A percentile compares a stretch with the other conserved stretches of the same genome.
Evolutionary conservation across 1,140 invertebrate species (phyloP).

Genomic region (Euwallacea similis): DNA sequence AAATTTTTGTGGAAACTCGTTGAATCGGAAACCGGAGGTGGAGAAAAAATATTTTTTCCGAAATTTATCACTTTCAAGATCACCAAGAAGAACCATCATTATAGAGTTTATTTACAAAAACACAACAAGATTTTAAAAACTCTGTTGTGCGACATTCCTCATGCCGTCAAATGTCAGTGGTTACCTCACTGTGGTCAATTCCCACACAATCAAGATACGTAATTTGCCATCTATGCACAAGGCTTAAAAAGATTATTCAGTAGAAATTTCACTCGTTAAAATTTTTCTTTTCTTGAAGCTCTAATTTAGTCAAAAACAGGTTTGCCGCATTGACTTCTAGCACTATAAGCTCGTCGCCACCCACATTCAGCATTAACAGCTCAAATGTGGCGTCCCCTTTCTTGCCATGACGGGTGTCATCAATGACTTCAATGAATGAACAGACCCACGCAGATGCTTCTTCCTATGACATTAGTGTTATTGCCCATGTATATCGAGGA

Average conservation of each 20-base stretch:
- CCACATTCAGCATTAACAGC: slow-evolving; percentile 7
- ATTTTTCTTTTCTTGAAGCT: no score
- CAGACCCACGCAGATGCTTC: slow-evolving; percentile 21
- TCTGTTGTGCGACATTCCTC: no score
- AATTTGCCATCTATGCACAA: no score
- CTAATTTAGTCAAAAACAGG: neutral
- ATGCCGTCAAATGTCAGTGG: no score
- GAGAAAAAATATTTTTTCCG: neutral
- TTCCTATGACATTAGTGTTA: neutral
- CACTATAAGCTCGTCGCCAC: slow-evolving; percentile 7
- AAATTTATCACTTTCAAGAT: neutral
- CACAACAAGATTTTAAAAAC: no score
- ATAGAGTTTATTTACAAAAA: no score
- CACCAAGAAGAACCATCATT: no score
- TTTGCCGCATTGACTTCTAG: slow-evolving; percentile 1
- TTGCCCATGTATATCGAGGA: neutral
- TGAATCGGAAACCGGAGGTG: neutral
- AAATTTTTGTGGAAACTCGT: neutral
- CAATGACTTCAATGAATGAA: slow-evolving; percentile 32
- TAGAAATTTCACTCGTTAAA: no score
- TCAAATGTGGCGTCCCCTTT: slow-evolving; percentile 18
- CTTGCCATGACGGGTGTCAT: slow-evolving; percentile 24
- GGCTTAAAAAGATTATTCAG: no score
- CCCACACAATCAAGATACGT: no score
- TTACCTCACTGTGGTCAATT: no score